These are phyloP conservation scores for Galeopterus variegatus DNA, from an alignment of 2,113 vertebrate genomes.

Conservation along the genomic window DNA sequence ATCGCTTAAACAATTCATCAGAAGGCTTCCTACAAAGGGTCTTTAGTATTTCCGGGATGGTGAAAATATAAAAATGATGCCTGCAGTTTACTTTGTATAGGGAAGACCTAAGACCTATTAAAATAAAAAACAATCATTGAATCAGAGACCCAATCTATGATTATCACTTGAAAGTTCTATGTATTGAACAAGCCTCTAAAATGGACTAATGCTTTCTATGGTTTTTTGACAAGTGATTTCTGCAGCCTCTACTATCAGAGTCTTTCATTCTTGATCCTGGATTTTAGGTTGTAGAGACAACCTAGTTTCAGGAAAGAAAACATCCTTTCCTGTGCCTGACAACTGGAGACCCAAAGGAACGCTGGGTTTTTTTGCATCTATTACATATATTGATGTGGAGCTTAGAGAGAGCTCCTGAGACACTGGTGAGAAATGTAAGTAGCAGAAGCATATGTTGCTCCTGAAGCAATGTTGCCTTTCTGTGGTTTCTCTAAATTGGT, in stretches of 20 bases:
- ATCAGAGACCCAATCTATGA: neutral
- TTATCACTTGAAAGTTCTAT: neutral
- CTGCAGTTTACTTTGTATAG: neutral
- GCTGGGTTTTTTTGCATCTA: neutral
- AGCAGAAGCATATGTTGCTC: neutral
- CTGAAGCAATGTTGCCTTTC: neutral
- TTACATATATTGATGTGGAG: neutral
- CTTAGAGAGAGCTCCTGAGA: neutral
- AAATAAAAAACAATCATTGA: neutral
- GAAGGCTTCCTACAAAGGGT: neutral
- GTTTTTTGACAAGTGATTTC: constrained; percentile 27
- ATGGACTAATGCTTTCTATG: neutral
- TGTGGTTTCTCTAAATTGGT: neutral
- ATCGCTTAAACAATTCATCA: constrained; percentile 35
- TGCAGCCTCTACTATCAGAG: neutral
- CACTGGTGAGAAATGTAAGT: neutral
- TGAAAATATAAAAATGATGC: constrained; percentile 26
- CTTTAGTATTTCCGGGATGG: constrained; percentile 38
- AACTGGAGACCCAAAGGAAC: neutral
- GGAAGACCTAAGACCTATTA: neutral
- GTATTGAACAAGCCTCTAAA: neutral
- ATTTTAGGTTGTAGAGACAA: neutral
- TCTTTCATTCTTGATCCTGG: neutral
- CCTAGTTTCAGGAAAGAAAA: constrained; percentile 9
- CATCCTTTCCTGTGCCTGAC: neutral